Percentiles rank a stretch among this genome's conserved stretches.
Evolutionary conservation across 2,888 invertebrate genomes (phyloP).

Genomic region (Drosophila trichaetosa): DNA sequence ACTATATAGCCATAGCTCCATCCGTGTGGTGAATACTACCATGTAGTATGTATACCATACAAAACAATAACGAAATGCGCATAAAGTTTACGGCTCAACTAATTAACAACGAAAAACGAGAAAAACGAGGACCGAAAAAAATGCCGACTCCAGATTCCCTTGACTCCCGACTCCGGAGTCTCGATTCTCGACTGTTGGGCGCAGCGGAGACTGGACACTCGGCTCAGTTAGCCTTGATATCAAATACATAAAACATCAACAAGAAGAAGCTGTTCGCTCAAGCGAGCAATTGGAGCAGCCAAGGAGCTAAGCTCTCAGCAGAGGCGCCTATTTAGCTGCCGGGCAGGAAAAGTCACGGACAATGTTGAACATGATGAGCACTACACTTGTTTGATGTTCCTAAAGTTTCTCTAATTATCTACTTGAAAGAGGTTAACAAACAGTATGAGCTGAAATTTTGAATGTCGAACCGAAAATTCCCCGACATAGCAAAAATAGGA

Average conservation of each 20-base stretch:
- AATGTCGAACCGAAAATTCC: neutral
- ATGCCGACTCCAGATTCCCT: neutral
- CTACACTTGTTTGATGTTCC: conserved; percentile 58
- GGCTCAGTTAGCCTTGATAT: conserved; percentile 23
- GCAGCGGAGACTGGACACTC: conserved; percentile 11
- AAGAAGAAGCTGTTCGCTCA: neutral
- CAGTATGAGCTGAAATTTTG: neutral
- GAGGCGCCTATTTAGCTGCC: conserved; percentile 17
- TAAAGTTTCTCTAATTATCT: conserved; percentile 37
- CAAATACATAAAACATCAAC: conserved; percentile 15
- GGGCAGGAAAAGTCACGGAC: conserved; percentile 24
- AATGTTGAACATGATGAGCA: conserved; percentile 66
- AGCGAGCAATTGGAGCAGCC: conserved; percentile 2
- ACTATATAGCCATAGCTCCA: conserved; percentile 50
- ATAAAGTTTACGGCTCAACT: conserved; percentile 75
- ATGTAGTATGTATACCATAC: conserved; percentile 15
- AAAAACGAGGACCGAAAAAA: conserved; percentile 9
- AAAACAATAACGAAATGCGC: conserved; percentile 68
- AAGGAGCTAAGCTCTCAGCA: neutral
- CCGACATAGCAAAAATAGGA: too few relatives aligned
- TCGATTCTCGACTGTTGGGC: conserved; percentile 10
- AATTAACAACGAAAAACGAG: conserved; percentile 52
- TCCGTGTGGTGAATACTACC: conserved; percentile 31
- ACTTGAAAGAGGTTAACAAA: neutral
- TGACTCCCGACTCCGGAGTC: neutral